Evolutionary conservation across 2,888 invertebrate genomes (phyloP).

Genomic region (Diaprepes abbreviatus): DNA sequence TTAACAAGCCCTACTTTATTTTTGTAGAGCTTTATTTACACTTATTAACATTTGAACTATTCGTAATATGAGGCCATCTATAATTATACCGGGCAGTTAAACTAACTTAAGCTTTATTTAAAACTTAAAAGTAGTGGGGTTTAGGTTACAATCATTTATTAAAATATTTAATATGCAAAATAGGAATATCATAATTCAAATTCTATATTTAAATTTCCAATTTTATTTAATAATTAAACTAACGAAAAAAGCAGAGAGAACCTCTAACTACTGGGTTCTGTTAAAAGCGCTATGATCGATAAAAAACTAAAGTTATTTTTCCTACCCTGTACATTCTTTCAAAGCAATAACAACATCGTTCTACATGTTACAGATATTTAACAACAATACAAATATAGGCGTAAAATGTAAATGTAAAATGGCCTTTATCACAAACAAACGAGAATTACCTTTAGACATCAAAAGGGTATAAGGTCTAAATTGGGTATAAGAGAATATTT

Average conservation of each 20-base stretch:
- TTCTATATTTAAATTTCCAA: too few relatives aligned
- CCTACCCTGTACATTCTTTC: constrained; percentile 14
- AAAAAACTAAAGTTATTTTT: constrained; percentile 13
- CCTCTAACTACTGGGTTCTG: too few relatives aligned
- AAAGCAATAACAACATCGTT: constrained; percentile 40
- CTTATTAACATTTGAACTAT: constrained; percentile 43
- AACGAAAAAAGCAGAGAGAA: too few relatives aligned
- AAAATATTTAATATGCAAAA: not conserved
- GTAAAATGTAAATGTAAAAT: constrained; percentile 18
- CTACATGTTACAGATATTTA: constrained; percentile 38
- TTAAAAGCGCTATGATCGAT: too few relatives aligned
- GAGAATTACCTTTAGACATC: constrained; percentile 14
- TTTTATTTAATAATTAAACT: too few relatives aligned
- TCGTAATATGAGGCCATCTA: constrained; percentile 39
- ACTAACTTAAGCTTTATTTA: not conserved
- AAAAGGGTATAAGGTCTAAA: not conserved
- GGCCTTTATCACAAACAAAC: constrained; percentile 13
- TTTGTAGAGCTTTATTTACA: constrained; percentile 34
- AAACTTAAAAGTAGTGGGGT: not conserved
- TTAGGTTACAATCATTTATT: not conserved
- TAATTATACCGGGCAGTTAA: constrained; percentile 19
- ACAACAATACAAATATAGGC: constrained; percentile 39
- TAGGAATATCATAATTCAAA: too few relatives aligned
- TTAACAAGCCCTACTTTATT: constrained; percentile 14
- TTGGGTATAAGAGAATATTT: constrained; percentile 23